A percentile compares a stretch with the other conserved stretches of the same genome.
phyloP scores from a whole-genome alignment of 2,113 vertebrate species.

The Perca flavescens region DNA sequence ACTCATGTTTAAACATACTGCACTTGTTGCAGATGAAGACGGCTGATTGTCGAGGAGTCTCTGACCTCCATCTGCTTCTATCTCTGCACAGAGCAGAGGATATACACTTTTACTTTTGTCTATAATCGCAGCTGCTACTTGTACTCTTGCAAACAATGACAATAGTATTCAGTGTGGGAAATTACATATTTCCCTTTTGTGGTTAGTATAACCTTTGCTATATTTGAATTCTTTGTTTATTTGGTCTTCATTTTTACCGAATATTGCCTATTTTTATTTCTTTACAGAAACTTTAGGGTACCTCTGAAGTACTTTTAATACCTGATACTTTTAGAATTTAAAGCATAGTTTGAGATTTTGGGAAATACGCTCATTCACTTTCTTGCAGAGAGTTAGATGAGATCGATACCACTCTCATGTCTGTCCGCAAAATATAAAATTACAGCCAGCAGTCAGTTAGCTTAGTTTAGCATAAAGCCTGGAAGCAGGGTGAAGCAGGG shows the following conservation, averaged over 20 bases:
- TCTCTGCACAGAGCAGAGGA: conserved; percentile 8
- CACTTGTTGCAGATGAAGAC: conserved; percentile 36
- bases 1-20: conserved; percentile 29
- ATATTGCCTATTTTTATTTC: not conserved
- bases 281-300: not conserved
- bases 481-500: not conserved
- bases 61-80: conserved; percentile 31
- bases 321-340: not conserved
- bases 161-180: not conserved
- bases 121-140: not conserved
- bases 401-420: not conserved
- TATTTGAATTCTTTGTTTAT: not conserved
- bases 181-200: not conserved
- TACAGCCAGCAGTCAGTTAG: not conserved
- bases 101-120: conserved; percentile 21
- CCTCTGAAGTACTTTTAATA: not conserved
- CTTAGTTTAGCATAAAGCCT: not conserved
- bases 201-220: not conserved
- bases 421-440: not conserved
- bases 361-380: not conserved
- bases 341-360: not conserved
- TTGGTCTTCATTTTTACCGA: not conserved
- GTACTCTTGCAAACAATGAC: not conserved
- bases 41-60: conserved; percentile 36
- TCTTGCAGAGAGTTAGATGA: not conserved